Evolutionary conservation across 2,797 vertebrate genomes (phyloP), one percentile per base, ranked within the genome.

Genomic region (Aselliscus stoliczkanus): DNA sequence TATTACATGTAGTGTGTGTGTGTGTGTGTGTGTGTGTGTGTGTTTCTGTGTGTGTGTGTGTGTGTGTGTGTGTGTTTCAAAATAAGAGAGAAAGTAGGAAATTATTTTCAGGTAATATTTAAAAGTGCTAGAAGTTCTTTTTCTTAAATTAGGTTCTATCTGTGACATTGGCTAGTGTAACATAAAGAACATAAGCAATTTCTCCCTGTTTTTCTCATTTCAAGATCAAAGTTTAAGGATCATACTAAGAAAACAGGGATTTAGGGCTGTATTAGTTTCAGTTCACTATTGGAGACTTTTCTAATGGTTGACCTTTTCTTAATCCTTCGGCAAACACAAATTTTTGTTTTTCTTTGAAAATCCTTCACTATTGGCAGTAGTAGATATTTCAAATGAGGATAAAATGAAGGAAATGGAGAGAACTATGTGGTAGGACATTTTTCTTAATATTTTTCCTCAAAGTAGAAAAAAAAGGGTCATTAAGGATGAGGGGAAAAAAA

Each of bases 401-500:
- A 56, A 21, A 37, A n/a, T 29, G 31, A 91, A 80, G n/a, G 39
- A 52, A 89, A 42, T 39, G 14, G 31, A 81, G 15, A 60, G 9
- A 72, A 70, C 60, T 15, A 6, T 31, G 20, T 81, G n/a, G 64
- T 8, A 56, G 44, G 23, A 65, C 5, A 81, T 65, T 90, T 79
- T 65, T 56, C 84, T 73, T 82, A 29, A 54, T 4, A 64, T n/a
- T 87, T 80, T 80, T 25, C 8, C 50, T 79, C 37, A 81, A 86
- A 76, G 67, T 87, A 18, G 39, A 88, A 93, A 9, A 10, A 76
- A 47, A 11, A 1, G 8, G 4, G 27, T 56, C 81, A 90, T 76
- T 96, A 73, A 75, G 84, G 70, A 37, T 44, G 21, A 87, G n/a
- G 58, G 82, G 81, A 95, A 85, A 77, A 77, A 21, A 56, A 82